These are phyloP conservation scores for Coracopsis vasa DNA, from an alignment of 2,113 vertebrate species.

Conservation along the genomic window DNA sequence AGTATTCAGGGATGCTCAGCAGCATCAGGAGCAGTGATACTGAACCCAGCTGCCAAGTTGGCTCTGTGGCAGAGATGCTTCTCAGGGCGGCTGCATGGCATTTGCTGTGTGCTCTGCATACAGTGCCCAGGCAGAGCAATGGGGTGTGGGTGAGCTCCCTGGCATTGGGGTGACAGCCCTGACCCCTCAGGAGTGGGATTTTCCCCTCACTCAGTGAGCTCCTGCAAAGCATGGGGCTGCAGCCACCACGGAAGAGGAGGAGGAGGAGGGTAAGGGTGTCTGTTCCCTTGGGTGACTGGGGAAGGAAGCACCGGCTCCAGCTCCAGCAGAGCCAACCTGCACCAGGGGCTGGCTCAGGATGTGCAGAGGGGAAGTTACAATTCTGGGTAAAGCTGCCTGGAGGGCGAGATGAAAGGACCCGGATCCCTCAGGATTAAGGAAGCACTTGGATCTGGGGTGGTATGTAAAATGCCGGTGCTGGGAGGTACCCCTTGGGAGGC, in stretches of 20 bases:
- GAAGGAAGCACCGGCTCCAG: background rate
- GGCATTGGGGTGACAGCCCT: background rate
- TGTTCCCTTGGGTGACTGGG: background rate
- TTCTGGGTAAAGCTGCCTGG: background rate
- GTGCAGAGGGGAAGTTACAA: background rate
- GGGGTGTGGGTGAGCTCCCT: background rate
- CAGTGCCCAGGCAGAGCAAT: background rate
- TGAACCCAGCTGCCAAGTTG: background rate
- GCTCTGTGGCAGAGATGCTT: background rate
- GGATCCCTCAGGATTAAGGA: background rate
- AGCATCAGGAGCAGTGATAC: background rate
- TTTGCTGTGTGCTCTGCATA: background rate
- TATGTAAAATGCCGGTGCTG: background rate
- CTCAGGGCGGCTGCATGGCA: background rate
- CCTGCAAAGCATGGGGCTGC: background rate
- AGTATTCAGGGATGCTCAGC: background rate
- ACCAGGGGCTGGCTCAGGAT: background rate
- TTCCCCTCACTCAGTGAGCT: background rate
- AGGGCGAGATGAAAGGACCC: background rate
- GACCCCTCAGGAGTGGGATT: accelerated
- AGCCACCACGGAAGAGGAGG: background rate
- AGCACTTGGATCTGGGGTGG: background rate
- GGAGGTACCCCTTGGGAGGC: background rate
- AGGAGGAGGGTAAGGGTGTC: background rate
- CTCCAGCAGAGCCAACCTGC: background rate